Percentiles rank a stretch among this genome's conserved stretches.
Conservation (phyloP, 2,113 vertebrate species). For the Chauna torquata region DNA sequence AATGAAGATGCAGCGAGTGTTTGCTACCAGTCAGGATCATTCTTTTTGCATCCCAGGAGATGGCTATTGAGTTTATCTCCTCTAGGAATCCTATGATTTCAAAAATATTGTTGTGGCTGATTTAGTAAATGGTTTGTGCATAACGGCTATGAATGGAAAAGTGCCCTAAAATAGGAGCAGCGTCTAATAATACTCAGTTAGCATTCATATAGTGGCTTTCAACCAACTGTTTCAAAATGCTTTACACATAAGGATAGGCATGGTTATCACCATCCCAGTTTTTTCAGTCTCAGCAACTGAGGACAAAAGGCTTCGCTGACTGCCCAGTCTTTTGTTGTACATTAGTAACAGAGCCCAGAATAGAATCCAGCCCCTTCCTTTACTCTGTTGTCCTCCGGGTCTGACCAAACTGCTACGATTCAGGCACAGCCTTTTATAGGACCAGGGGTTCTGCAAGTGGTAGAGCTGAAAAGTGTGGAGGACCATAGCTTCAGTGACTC, state of each 20-base stretch:
- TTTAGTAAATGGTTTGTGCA: not conserved
- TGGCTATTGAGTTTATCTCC: not conserved
- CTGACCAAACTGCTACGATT: not conserved
- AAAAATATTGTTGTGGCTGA: not conserved
- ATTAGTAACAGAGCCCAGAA: not conserved
- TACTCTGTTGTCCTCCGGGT: not conserved
- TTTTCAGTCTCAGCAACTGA: not conserved
- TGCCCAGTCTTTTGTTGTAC: not conserved
- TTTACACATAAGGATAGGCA: not conserved
- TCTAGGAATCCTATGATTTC: not conserved
- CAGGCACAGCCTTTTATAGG: not conserved
- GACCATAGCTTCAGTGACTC: not conserved
- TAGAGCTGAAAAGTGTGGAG: not conserved
- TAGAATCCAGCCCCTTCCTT: not conserved
- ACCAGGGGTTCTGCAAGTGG: not conserved
- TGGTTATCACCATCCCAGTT: not conserved
- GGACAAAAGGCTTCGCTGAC: not conserved
- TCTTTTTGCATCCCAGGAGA: not conserved
- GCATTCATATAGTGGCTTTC: not conserved
- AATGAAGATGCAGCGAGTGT: not conserved
- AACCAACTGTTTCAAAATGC: not conserved
- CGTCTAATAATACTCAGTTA: not conserved
- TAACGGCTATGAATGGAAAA: not conserved
- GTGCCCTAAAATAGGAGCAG: not conserved
- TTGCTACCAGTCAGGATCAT: constrained; percentile 12